Percentiles rank a stretch among this genome's conserved stretches.
Evolutionary conservation across 1,140 invertebrate genomes (phyloP).

Genomic region (Drosophila ironensis): DNA sequence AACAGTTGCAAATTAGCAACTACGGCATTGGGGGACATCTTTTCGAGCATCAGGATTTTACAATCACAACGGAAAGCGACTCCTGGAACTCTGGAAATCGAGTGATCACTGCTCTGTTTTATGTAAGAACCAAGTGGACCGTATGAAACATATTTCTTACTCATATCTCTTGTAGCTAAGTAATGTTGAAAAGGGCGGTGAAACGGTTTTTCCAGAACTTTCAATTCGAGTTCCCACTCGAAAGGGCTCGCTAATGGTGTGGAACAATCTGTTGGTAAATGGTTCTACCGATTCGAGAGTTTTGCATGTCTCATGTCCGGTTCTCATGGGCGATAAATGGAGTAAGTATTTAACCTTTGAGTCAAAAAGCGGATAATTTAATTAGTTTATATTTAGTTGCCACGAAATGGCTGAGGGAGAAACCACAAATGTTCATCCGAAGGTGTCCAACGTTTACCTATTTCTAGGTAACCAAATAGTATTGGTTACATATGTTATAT

Average conservation of each 20-base stretch:
- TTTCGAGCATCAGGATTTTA: conserved; percentile 2
- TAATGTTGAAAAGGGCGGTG: conserved; percentile 14
- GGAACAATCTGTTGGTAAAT: conserved; percentile 8
- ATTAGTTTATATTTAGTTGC: conserved; percentile 10
- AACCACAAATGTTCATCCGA: conserved; percentile 16
- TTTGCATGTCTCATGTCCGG: conserved; percentile 12
- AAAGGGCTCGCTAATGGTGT: conserved; percentile 15
- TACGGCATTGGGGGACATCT: conserved; percentile 19
- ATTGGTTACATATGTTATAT: no score
- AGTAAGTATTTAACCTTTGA: conserved; percentile 1
- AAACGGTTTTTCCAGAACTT: conserved; percentile 7
- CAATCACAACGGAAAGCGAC: no score
- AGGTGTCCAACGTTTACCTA: conserved; percentile 2
- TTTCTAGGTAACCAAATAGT: no score
- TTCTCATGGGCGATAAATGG: conserved; percentile 28
- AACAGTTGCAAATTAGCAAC: conserved; percentile 1
- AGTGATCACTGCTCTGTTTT: conserved; percentile 6
- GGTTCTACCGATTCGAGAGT: conserved; percentile 1
- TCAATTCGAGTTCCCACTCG: neutral
- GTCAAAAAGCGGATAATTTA: neutral
- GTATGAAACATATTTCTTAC: neutral
- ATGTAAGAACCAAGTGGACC: neutral
- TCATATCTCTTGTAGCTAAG: conserved; percentile 1
- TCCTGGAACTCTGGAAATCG: conserved; percentile 9
- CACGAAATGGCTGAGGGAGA: conserved; percentile 20